Percentiles rank a stretch among this genome's conserved stretches.
Evolutionary conservation across 2,113 vertebrate genomes (phyloP).

Genomic region (Jacana jacana): DNA sequence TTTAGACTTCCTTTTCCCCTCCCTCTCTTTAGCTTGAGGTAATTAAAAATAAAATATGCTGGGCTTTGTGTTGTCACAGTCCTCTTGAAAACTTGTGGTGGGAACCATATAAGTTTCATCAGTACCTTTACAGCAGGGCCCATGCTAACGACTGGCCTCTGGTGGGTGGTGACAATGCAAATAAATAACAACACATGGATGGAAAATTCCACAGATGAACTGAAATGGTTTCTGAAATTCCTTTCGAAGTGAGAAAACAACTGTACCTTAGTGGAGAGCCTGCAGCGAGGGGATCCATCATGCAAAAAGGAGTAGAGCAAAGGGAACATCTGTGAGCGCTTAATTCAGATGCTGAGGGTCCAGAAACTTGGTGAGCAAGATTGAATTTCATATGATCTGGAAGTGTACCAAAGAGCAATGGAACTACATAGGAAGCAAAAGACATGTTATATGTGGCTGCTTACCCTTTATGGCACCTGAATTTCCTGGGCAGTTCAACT

Average conservation of each 20-base stretch:
- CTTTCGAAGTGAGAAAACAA: conserved; percentile 5
- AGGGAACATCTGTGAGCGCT: conserved; percentile 34
- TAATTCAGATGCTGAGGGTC: background rate
- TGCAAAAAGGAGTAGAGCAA: background rate
- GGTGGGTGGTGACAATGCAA: background rate
- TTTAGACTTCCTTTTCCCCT: background rate
- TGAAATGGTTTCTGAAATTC: conserved; percentile 10
- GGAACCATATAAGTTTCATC: background rate
- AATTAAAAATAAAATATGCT: background rate
- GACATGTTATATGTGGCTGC: background rate
- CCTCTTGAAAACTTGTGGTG: background rate
- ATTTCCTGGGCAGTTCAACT: conserved; percentile 8
- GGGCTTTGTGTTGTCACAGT: background rate
- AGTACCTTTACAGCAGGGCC: background rate
- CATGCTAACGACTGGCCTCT: background rate
- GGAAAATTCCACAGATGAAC: background rate
- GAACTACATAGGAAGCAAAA: conserved; percentile 7
- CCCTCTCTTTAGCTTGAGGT: background rate
- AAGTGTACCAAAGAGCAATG: conserved; percentile 17
- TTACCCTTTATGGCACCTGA: conserved; percentile 7
- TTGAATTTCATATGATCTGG: conserved; percentile 11
- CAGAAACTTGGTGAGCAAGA: background rate
- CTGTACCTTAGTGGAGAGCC: background rate
- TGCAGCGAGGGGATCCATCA: background rate
- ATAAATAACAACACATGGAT: background rate